Evolutionary conservation across 1,140 invertebrate genomes (phyloP).

Genomic region (Neotoxoptera formosana): DNA sequence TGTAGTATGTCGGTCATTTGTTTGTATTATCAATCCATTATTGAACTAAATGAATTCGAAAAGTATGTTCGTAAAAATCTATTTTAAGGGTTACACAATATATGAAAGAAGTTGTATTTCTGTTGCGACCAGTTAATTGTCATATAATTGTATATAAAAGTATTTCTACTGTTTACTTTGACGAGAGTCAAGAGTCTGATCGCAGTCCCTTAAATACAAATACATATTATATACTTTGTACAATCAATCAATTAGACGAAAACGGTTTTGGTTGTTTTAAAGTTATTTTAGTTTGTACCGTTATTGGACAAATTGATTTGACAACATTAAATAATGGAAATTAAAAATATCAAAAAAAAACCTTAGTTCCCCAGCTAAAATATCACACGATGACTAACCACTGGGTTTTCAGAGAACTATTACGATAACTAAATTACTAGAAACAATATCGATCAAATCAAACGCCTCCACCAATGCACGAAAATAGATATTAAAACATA

Average conservation of each 20-base stretch:
- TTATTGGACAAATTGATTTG: background rate
- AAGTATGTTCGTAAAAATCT: background rate
- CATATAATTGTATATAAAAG: background rate
- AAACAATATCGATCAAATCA: background rate
- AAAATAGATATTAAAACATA: background rate
- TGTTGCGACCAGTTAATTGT: background rate
- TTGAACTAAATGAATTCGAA: background rate
- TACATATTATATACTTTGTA: too few species aligned
- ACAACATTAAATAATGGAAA: background rate
- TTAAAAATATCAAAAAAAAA: background rate
- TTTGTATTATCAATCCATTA: background rate
- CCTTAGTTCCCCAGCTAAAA: background rate
- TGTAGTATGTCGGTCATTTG: background rate
- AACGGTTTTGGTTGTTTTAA: background rate
- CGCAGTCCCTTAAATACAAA: background rate
- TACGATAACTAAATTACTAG: background rate
- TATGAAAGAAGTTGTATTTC: background rate
- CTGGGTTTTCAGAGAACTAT: background rate
- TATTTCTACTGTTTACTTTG: background rate
- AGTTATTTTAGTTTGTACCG: background rate
- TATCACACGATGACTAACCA: background rate
- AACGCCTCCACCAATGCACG: background rate
- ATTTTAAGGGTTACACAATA: background rate
- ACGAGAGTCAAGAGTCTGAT: background rate
- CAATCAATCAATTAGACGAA: background rate